Conservation (phyloP, 2,113 vertebrate species). For the Stegostoma tigrinum region DNA sequence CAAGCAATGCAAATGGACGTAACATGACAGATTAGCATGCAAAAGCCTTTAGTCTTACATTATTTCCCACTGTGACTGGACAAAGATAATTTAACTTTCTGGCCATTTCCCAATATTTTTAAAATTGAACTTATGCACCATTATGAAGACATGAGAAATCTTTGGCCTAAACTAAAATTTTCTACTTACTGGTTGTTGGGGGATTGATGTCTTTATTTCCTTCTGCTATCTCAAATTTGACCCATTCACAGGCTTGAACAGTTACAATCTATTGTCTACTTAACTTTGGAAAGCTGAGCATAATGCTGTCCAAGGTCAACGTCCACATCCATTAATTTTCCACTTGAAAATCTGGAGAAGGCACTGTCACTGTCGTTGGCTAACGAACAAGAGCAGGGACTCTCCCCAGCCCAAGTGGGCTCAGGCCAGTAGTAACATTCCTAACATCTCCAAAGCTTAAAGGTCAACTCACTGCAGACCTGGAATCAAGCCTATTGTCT, state of each 20-base stretch:
- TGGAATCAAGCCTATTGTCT: neutral
- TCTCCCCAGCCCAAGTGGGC: neutral
- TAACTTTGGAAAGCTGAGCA: neutral
- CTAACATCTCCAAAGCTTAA: neutral
- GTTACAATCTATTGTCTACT: neutral
- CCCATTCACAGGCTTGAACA: neutral
- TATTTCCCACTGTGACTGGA: neutral
- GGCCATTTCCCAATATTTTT: constrained; percentile 2
- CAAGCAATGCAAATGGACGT: constrained; percentile 18
- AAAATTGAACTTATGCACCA: neutral
- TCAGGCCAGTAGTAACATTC: neutral
- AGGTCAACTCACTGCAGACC: neutral
- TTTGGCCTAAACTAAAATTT: neutral
- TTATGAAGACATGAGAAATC: neutral
- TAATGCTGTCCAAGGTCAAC: neutral
- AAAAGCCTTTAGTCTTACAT: neutral
- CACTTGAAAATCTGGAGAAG: neutral
- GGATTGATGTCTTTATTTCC: neutral
- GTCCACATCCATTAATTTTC: neutral
- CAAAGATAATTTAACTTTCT: neutral
- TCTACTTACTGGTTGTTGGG: neutral
- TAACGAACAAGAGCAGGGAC: neutral
- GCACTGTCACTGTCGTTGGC: neutral
- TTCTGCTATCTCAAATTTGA: neutral
- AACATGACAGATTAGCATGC: neutral